phyloP scores from a whole-genome alignment of 1,140 invertebrate species.

The Penaeus vannamei region DNA sequence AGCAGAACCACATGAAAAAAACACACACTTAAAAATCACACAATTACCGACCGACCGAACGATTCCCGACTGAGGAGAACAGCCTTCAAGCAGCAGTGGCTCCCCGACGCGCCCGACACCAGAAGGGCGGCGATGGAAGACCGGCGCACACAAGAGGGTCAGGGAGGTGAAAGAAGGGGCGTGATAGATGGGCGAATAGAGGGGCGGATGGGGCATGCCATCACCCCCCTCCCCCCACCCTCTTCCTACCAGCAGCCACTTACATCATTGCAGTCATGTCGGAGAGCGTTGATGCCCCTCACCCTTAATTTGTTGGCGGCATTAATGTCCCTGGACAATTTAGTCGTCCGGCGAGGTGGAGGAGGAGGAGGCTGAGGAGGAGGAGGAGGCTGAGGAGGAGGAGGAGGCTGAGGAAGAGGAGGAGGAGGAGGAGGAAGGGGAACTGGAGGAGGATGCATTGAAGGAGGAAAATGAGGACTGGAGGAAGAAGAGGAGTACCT shows the following conservation, averaged over 20 bases:
- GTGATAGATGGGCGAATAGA: not conserved
- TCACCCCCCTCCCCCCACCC: too few species aligned
- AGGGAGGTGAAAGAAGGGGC: too few species aligned
- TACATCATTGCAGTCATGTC: too few species aligned
- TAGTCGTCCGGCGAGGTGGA: not conserved
- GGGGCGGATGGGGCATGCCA: not conserved
- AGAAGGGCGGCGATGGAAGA: not conserved
- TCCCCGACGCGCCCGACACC: not conserved
- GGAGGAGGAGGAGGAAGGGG: not conserved
- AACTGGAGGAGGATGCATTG: not conserved
- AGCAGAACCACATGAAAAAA: too few species aligned
- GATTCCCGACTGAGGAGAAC: not conserved
- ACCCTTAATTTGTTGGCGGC: too few species aligned
- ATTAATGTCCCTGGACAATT: too few species aligned
- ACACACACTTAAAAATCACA: too few species aligned
- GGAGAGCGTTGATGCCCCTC: too few species aligned
- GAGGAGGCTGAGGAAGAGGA: not conserved
- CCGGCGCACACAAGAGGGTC: too few species aligned
- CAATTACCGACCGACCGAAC: too few species aligned
- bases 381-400: too few species aligned
- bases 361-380: not conserved
- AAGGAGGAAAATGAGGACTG: not conserved
- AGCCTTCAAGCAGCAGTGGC: not conserved
- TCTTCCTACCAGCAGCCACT: too few species aligned
- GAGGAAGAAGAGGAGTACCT: not conserved